phyloP scores from a whole-genome alignment of 2,113 vertebrate species.

The Suricata suricatta region DNA sequence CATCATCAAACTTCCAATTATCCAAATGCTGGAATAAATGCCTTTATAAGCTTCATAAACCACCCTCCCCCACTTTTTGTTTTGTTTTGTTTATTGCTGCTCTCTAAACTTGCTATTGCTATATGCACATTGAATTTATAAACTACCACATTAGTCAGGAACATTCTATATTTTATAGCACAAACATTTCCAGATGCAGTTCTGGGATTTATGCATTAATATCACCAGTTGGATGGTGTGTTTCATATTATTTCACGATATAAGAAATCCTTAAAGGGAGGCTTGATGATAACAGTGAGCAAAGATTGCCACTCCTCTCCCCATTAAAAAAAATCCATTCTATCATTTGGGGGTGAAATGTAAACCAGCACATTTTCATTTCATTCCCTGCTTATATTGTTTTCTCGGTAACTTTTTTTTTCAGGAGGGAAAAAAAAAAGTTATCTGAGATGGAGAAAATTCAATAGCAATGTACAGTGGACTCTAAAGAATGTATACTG shows the following conservation, averaged over 20 bases:
- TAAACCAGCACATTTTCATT: slow-evolving; percentile 77
- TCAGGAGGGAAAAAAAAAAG: slow-evolving; percentile 55
- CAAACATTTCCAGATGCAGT: slow-evolving; percentile 75
- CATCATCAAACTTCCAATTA: slow-evolving; percentile 66
- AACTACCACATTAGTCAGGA: slow-evolving; percentile 56
- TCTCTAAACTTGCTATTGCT: slow-evolving; percentile 51
- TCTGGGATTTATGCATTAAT: slow-evolving; percentile 82
- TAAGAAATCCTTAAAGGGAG: slow-evolving; percentile 75
- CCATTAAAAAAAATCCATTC: slow-evolving; percentile 75
- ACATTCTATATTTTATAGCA: slow-evolving; percentile 73
- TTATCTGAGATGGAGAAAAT: slow-evolving; percentile 71
- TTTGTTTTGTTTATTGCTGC: slow-evolving; percentile 58
- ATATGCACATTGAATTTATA: slow-evolving; percentile 58
- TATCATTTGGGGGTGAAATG: slow-evolving; percentile 76
- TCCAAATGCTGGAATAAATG: slow-evolving; percentile 48
- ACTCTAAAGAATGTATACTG: slow-evolving; percentile 53
- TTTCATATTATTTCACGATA: slow-evolving; percentile 74
- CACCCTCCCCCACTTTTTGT: background rate
- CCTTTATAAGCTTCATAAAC: slow-evolving; percentile 66
- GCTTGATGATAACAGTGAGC: slow-evolving; percentile 73
- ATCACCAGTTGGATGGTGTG: slow-evolving; percentile 64
- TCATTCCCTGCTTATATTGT: slow-evolving; percentile 76
- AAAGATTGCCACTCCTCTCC: slow-evolving; percentile 59
- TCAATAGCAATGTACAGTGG: slow-evolving; percentile 53
- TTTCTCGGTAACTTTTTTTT: slow-evolving; percentile 67